These are phyloP conservation scores for Acleris cristana DNA, from an alignment of 2,888 invertebrate species.

Conservation along the genomic window DNA sequence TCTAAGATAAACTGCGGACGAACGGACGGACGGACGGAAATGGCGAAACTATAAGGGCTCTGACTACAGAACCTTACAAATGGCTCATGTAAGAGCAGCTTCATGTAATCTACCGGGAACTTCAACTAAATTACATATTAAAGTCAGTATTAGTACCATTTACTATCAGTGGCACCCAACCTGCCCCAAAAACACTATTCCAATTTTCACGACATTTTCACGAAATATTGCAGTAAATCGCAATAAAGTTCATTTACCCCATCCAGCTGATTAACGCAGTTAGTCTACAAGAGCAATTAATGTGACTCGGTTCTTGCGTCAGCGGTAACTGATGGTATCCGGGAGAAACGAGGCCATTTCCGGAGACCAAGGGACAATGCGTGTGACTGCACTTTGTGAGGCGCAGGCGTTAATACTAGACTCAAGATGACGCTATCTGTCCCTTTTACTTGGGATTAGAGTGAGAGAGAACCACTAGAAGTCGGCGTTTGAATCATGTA, in stretches of 20 bases:
- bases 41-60: too few relatives aligned
- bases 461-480: neutral
- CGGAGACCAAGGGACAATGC: conserved; percentile 43
- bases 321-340: conserved; percentile 59
- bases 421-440: neutral
- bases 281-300: conserved; percentile 26
- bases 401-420: neutral
- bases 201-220: too few relatives aligned
- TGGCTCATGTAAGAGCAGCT: too few relatives aligned
- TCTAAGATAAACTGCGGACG: too few relatives aligned
- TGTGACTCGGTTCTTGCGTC: conserved; percentile 38
- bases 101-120: too few relatives aligned
- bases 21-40: too few relatives aligned
- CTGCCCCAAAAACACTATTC: too few relatives aligned
- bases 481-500: neutral
- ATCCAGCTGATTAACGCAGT: conserved; percentile 25
- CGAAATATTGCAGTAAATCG: neutral
- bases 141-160: too few relatives aligned
- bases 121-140: too few relatives aligned
- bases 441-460: neutral
- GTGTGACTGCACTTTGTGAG: neutral
- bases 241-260: conserved; percentile 15
- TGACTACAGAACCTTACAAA: too few relatives aligned
- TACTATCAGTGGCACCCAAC: too few relatives aligned
- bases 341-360: conserved; percentile 59